Base-by-base conservation (phyloP, 1,140 invertebrate species). In the Tetranychus cinnabarinus region DNA sequence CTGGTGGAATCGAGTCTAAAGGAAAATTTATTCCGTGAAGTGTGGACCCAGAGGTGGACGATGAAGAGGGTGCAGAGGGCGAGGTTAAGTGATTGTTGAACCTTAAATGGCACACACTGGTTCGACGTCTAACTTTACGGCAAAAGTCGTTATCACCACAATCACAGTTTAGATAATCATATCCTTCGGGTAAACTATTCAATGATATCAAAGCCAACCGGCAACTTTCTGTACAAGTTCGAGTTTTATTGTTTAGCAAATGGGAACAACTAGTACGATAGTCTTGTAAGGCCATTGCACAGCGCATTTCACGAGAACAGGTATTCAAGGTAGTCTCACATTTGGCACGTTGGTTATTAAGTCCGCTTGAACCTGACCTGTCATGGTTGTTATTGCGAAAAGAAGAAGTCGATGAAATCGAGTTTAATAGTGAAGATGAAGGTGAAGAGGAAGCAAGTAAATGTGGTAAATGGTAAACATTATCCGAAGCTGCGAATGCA, bases 121-220 rank as follows among this genome's bases (percentile, higher is more conserved):
- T 62, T 2, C 55, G 15, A 8, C 35, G 15, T 1, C 61, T 36
- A 2, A 62, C 15, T 23, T 34, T n/a, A 4, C 31, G 13, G 45
- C 61, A 62, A 50, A 57, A 62, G 4, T 56, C 55, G 36, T 58
- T 62, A 12, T 62, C 46, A 13, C 42, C 61, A 47, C 61, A 62
- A 33, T 62, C 61, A 62, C 61, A 62, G 8, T 46, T 47, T 8
- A 62, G 31, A 58, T 62, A 62, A 23, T 62, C 42, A 48, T 34
- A 36, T 31, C 61, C 61, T 33, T 62, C 54, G 8, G 42, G 5
- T 34, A 42, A 4, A 33, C 33, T 62, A 23, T 12, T n/a, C 2
- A 62, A 33, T n/a, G 55, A 58, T 48, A 58, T 45, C 2, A 62
- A 12, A 1, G 61, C 61, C 12, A 62, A 37, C 39, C 58, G 36